Base-by-base conservation (phyloP, 2,113 vertebrate species). In the Hucho hucho region DNA sequence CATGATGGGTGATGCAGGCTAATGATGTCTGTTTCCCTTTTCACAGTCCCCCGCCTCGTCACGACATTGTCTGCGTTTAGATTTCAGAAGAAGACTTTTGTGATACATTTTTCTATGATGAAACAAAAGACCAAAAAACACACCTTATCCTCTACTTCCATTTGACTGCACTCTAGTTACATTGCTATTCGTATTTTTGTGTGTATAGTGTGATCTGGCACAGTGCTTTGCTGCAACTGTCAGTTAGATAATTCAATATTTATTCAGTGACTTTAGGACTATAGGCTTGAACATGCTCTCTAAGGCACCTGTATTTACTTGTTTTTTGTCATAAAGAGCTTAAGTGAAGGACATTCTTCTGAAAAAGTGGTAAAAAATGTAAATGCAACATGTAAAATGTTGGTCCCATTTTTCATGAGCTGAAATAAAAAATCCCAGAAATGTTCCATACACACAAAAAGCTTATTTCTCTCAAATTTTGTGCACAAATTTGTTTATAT, bases 1-100 rank as follows among this genome's bases (percentile, higher is more conserved):
- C 76, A 89, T 86, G 83, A 87, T 86, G 87, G 86, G 85, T 86
- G 88, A 89, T 84, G 86, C 81, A 73, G 83, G 87, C 84, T 89
- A 87, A 89, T 81, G 83, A 86, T 85, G 80, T 85, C 84, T 86
- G 85, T 83, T 79, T 16, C 37, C 37, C 9, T 78, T 81, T 76
- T 47, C 81, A 86, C 85, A 83, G 80, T 88, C 84, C 1, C 12
- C 86, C 87, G 14, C 79, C 83, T 78, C 79, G 85, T 83, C 76
- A 81, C 18, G 58, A n/a, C 16, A 6, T 61, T 7, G n/a, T 61
- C 2, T 24, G 5, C 58, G 58, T 61, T 12, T 2, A 22, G 6
- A 6, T 61, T 24, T 61, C 6, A 61, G 20, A 61, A 22, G 22
- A 61, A 20, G 18, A 22, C 18, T 22, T 4, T 61, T 53, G 14